phyloP scores from a whole-genome alignment of 2,888 invertebrate genomes.

The Eurytoma adleriae region DNA sequence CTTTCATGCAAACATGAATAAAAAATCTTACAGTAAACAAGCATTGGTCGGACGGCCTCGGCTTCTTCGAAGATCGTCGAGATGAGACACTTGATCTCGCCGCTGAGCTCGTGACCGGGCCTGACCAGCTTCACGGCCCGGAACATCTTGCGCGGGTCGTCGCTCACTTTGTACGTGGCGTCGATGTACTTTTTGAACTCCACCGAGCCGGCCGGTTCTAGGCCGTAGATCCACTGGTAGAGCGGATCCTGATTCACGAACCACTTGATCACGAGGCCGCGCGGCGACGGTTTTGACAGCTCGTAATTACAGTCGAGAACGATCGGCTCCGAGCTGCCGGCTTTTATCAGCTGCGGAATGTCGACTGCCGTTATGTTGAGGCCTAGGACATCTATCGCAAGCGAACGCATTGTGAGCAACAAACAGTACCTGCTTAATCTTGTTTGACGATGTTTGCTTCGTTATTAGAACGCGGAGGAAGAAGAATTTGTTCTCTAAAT shows the following conservation, averaged over 20 bases:
- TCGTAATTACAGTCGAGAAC: slow-evolving; percentile 86
- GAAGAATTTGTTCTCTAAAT: not conserved
- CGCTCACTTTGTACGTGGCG: slow-evolving; percentile 81
- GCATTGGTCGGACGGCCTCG: slow-evolving; percentile 65
- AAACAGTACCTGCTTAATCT: not conserved
- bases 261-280: slow-evolving; percentile 87
- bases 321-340: slow-evolving; percentile 79
- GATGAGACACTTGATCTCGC: slow-evolving; percentile 85
- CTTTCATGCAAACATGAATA: no score
- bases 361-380: slow-evolving; percentile 78
- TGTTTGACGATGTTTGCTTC: not conserved
- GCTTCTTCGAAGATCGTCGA: slow-evolving; percentile 83
- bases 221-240: slow-evolving; percentile 89
- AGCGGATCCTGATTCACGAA: slow-evolving; percentile 82
- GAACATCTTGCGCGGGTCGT: slow-evolving; percentile 83
- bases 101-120: slow-evolving; percentile 84
- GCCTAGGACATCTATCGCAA: slow-evolving; percentile 22
- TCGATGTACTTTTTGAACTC: slow-evolving; percentile 75
- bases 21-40: slow-evolving; percentile 68
- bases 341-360: slow-evolving; percentile 80
- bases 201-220: slow-evolving; percentile 81
- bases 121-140: slow-evolving; percentile 83
- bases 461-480: not conserved
- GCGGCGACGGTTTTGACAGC: slow-evolving; percentile 78
- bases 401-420: not conserved